These are phyloP conservation scores for Murina feae DNA, from an alignment of 2,113 vertebrate species.

Conservation along the genomic window DNA sequence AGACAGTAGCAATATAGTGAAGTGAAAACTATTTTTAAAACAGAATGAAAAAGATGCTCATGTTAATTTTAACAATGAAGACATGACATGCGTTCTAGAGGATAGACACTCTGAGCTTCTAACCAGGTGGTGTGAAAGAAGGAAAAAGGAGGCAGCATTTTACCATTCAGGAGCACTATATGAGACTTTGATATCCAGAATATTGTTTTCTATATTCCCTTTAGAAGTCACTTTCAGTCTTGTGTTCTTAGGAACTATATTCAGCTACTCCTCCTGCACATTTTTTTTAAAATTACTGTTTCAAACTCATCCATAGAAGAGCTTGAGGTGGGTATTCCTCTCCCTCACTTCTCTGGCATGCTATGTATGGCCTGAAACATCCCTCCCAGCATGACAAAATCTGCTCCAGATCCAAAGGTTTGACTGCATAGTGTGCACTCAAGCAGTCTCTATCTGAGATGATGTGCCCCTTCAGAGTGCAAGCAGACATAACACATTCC, in stretches of 20 bases:
- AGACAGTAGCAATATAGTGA: background rate
- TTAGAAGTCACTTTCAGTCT: conserved; percentile 84
- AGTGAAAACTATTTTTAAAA: background rate
- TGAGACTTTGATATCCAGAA: conserved; percentile 81
- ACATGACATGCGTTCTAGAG: background rate
- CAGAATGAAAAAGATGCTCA: background rate
- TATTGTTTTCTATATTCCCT: conserved; percentile 80
- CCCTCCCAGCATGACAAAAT: conserved; percentile 87
- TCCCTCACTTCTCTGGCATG: conserved; percentile 82
- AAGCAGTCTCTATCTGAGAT: conserved; percentile 81
- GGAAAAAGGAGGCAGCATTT: background rate
- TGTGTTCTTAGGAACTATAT: conserved; percentile 85
- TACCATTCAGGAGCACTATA: background rate
- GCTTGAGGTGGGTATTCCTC: conserved; percentile 84
- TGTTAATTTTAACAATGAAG: conserved; percentile 5
- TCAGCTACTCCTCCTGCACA: conserved; percentile 83
- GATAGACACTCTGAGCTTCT: background rate
- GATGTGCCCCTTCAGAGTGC: background rate
- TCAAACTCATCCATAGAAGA: conserved; percentile 90
- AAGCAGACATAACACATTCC: background rate
- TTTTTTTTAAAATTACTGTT: conserved; percentile 85
- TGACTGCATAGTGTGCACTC: conserved; percentile 84
- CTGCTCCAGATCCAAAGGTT: conserved; percentile 85
- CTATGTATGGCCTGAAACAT: conserved; percentile 86
- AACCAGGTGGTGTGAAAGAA: background rate